phyloP scores from a whole-genome alignment of 1,140 invertebrate species.

The Mercenaria mercenaria region DNA sequence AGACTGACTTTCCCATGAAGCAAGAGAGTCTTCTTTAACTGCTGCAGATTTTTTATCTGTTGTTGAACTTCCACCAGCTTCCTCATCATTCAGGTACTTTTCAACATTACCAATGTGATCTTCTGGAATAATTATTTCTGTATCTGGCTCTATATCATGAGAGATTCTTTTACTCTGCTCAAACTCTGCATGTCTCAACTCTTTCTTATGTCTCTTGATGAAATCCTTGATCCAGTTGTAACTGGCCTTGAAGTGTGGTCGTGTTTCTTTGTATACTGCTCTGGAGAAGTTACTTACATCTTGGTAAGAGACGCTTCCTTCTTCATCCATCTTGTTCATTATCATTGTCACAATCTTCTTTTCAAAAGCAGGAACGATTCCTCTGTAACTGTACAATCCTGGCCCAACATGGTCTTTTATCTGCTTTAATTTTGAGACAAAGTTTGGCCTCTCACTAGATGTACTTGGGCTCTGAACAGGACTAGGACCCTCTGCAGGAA shows the following conservation, averaged over 20 bases:
- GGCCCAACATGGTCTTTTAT: conserved; percentile 26
- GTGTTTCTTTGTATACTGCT: conserved; percentile 63
- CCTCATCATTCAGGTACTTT: not conserved
- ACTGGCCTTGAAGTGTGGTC: conserved; percentile 55
- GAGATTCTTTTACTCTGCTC: conserved; percentile 18
- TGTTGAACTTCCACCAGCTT: not conserved
- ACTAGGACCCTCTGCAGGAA: not conserved
- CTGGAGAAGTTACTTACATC: conserved; percentile 54
- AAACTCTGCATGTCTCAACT: conserved; percentile 48
- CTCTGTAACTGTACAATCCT: conserved; percentile 48
- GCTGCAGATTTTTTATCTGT: not conserved
- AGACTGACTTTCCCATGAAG: not conserved
- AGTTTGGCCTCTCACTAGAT: conserved; percentile 11
- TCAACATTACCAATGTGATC: conserved; percentile 44
- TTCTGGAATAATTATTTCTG: conserved; percentile 39
- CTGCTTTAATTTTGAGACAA: conserved; percentile 16
- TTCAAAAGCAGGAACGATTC: conserved; percentile 55
- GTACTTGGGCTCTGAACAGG: not conserved
- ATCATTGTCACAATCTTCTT: conserved; percentile 37
- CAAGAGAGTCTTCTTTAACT: not conserved
- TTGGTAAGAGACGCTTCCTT: conserved; percentile 54
- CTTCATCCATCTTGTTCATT: conserved; percentile 60
- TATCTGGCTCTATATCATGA: conserved; percentile 15
- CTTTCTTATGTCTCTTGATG: conserved; percentile 59
- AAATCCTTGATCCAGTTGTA: conserved; percentile 63